Base-by-base conservation (phyloP, 2,888 invertebrate genomes). In the Agelastica alni region DNA sequence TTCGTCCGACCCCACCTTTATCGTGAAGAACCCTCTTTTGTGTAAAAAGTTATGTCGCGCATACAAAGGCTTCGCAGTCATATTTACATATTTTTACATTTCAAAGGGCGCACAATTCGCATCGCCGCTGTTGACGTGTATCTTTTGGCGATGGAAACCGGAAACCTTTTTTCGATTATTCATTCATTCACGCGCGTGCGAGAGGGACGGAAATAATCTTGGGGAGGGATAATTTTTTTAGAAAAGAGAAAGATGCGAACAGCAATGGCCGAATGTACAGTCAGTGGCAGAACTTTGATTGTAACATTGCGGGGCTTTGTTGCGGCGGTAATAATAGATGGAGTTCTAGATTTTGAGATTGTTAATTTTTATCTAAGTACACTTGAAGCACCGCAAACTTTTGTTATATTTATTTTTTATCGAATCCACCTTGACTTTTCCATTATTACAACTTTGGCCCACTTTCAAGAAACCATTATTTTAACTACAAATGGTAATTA, bases 31-130 rank as follows among this genome's bases (percentile, higher is more conserved):
- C 58, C 56, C 58, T 56, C 26, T 46, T 62, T 60, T 42, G 58
- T 34, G 56, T 62, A 64, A 66, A 63, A 61, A 59, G 49, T 58
- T 53, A 51, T 51, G 39, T 44, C 26, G 31, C 56, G 34, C 46
- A 48, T 26, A 41, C 34, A 57, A 65, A 64, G 68, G 66, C 70
- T 66, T 69, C 69, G n/a, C 70, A 70, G 69, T 66, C 62, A 59
- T 67, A 73, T 75, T 71, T 75, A 69, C 75, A 74, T 75, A 74
- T 74, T 75, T 75, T 74, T 73, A 69, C 73, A 72, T 72, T 53
- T 64, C 65, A 70, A 71, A 73, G 73, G 68, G 70, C 67, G 32
- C 65, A 68, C 66, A 70, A 72, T 65, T 63, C 68, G 68, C 69
- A 65, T 63, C 70, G 72, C 68, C 20, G 20, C 37, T 20, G 72